Evolutionary conservation across 2,888 invertebrate genomes (phyloP), one percentile per base, ranked within the genome.

Genomic region (Balanococcus diminutus): DNA sequence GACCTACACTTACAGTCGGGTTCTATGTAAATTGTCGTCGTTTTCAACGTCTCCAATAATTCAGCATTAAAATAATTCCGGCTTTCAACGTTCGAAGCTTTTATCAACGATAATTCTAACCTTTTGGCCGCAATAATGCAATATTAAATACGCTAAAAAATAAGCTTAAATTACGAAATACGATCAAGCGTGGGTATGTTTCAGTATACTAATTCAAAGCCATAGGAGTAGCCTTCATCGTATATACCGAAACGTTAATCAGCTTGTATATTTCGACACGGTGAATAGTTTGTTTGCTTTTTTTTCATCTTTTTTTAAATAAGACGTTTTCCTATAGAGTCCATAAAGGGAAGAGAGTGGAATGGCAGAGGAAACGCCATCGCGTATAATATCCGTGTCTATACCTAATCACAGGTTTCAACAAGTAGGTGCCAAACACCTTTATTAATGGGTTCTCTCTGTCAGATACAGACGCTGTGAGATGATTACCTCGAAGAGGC

Each of bases 371-470:
- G 61, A 25, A 67, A 25, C 61, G 51, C 31, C 46, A 28, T 32
- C 32, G 31, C 32, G 31, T 72, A 83, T 84, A 84, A 61, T 84
- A 84, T 84, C 61, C 84, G 84, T 84, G 84, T 84, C 67, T 84
- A 67, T 84, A 67, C 32, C 61, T 84, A 84, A 84, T 84, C 84
- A 84, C 39, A 67, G 84, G 84, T 61, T 84, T 84, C 84, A 84
- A 84, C 84, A 84, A 84, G 84, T 84, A 84, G 84, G 84, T 84
- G 84, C 84, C 84, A 84, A 84, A 84, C 84, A 84, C 67, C 72
- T 84, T 84, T 84, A 84, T 84, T 84, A 61, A 84, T 84, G 84
- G 67, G 36, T 84, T 67, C 84, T 84, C 75, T 82, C 51, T 22
- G 82, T 51, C 51, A 31, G 82, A 82, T 51, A 56, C 82, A 82